Evolutionary conservation across 1,140 invertebrate genomes (phyloP), one percentile per base, ranked within the genome.

Genomic region (Trichoplusia ni): DNA sequence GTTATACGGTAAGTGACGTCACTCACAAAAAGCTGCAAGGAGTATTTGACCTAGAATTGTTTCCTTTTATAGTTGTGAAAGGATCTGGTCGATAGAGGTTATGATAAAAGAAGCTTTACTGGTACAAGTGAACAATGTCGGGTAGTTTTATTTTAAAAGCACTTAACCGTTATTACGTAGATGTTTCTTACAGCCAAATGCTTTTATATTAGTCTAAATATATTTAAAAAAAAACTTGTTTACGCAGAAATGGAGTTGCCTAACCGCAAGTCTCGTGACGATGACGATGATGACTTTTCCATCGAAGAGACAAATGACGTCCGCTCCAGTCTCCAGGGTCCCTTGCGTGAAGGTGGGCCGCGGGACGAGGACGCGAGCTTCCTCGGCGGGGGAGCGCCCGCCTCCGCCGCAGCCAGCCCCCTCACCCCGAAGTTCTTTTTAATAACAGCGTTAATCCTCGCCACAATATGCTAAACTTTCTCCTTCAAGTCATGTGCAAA

Each of bases 1-100:
- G 67, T 92, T 98, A 35, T 97, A 97, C 80, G 96, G 97, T 98
- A 91, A 94, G 84, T 61, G 3, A 27, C 53, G 33, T 23, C n/a
- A n/a, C n/a, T n/a, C n/a, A n/a, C n/a, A n/a, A n/a, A n/a, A n/a
- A n/a, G n/a, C n/a, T n/a, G n/a, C n/a, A 38, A 19, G 49, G 9
- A 8, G n/a, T 14, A 4, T 54, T 8, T 21, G 27, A 14, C 14
- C 29, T 11, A 9, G 23, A 31, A 7, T n/a, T n/a, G n/a, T n/a
- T n/a, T n/a, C n/a, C n/a, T n/a, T n/a, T n/a, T n/a, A n/a, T n/a
- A n/a, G n/a, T n/a, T n/a, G n/a, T n/a, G n/a, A n/a, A n/a, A n/a
- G n/a, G n/a, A n/a, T n/a, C n/a, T n/a, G n/a, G n/a, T n/a, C n/a
- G n/a, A n/a, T n/a, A n/a, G n/a, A n/a, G n/a, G n/a, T n/a, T n/a